Evolutionary conservation across 92 coral and sea anemone genomes (phyloP).

Genomic region (Virgularia gustaviana): DNA sequence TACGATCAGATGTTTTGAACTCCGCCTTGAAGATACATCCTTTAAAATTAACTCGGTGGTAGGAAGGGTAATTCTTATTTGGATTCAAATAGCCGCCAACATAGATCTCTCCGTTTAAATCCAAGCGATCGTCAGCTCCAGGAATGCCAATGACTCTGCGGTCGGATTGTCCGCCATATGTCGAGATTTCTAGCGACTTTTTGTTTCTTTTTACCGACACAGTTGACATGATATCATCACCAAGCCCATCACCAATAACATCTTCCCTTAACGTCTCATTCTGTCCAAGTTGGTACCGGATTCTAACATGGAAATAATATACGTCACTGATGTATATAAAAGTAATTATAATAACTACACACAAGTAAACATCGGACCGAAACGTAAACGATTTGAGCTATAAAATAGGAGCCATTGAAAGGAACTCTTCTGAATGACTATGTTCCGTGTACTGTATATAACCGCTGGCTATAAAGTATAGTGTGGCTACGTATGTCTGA

Average conservation of each 20-base stretch:
- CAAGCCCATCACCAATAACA: conserved; percentile 30
- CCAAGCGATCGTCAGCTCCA: conserved; percentile 29
- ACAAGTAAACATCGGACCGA: not conserved
- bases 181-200: not conserved
- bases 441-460: too few species aligned
- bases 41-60: conserved; percentile 19
- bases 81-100: conserved; percentile 12
- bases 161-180: conserved; percentile 37
- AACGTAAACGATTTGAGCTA: too few species aligned
- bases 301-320: not conserved
- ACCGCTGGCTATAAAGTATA: too few species aligned
- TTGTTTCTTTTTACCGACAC: conserved; percentile 24
- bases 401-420: not conserved
- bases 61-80: not conserved
- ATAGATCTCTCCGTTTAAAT: conserved; percentile 23
- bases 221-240: conserved; percentile 24
- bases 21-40: conserved; percentile 24
- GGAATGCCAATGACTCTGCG: not conserved
- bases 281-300: conserved; percentile 26
- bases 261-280: conserved; percentile 10
- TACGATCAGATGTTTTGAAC: too few species aligned
- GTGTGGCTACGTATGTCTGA: too few species aligned
- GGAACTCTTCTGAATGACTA: too few species aligned
- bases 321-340: not conserved
- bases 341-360: not conserved